Evolutionary conservation across 2,113 vertebrate genomes (phyloP), one percentile per base, ranked within the genome.

Genomic region (Plecturocebus donacophilus): DNA sequence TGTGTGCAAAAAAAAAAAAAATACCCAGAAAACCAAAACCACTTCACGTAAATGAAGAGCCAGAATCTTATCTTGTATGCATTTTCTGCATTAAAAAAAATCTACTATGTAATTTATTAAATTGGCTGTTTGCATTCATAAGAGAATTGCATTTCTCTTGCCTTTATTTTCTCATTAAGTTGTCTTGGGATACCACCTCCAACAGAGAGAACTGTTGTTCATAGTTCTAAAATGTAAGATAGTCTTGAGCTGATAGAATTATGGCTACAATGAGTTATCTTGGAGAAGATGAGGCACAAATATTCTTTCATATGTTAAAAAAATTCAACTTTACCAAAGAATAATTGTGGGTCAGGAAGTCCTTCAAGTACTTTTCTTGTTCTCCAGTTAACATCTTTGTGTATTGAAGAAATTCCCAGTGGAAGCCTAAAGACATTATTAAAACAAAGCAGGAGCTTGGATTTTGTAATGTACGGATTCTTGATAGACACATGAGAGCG

Each of bases 101-200:
- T 70, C 9, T 70, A 42, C 79, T 61, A 20, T 96, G 45, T 73
- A 92, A 95, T 97, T 94, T 45, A 64, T 81, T 82, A 96, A n/a
- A 95, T 95, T 93, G 91, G 71, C 32, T 52, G 4, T 92, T 96
- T 95, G 64, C 32, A 73, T 96, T 82, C 90, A 80, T 68, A 73
- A 70, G 96, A 92, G 75, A 96, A 98, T 75, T 94, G 17, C 54
- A 75, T 93, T 95, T 94, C 49, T 93, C 32, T 97, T 96, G 58
- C 73, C 42, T 97, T 97, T 93, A n/a, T 91, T 97, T 97, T 77
- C 30, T 98, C 82, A 86, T 97, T 94, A 84, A 64, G 32, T 91
- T 96, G 30, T 97, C 68, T 87, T 79, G 23, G 81, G 81, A 89
- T 49, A 45, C 47, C 23, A 0, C 27, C 38, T 4, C 19, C 95